These are phyloP conservation scores for Menidia beryllina DNA, from an alignment of 2,113 vertebrate species.

Conservation along the genomic window DNA sequence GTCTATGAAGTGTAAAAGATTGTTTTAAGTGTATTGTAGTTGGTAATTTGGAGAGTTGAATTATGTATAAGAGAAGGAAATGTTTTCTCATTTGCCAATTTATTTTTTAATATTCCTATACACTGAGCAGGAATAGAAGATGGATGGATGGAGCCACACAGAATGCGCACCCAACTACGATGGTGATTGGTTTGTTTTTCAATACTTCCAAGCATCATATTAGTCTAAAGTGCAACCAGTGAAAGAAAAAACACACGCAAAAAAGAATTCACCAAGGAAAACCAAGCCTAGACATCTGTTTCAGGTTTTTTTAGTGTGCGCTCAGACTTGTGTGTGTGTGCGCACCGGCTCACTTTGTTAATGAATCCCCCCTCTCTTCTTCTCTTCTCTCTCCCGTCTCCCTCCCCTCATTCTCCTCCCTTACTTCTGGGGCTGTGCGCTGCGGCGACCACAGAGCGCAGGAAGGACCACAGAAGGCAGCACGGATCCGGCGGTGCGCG, in stretches of 20 bases:
- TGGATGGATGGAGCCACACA: too few species aligned
- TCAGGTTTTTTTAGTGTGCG: not conserved
- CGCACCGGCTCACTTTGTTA: slow-evolving; percentile 24
- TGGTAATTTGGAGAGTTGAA: not conserved
- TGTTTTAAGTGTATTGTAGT: not conserved
- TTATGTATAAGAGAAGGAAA: not conserved
- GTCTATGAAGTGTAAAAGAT: not conserved
- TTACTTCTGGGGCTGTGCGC: slow-evolving; percentile 64
- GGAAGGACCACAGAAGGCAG: slow-evolving; percentile 61
- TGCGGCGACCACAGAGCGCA: slow-evolving; percentile 65
- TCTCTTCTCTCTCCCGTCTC: slow-evolving; percentile 1
- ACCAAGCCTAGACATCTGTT: slow-evolving; percentile 33
- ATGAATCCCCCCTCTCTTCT: slow-evolving; percentile 20
- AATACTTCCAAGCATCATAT: too few species aligned
- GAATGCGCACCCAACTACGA: too few species aligned
- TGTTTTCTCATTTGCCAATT: too few species aligned
- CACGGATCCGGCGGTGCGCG: slow-evolving; percentile 48
- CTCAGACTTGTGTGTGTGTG: not conserved
- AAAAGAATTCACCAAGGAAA: not conserved
- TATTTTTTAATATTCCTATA: too few species aligned
- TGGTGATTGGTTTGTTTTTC: too few species aligned
- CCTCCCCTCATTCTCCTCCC: slow-evolving; percentile 19
- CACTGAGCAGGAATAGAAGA: too few species aligned
- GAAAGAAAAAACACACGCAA: not conserved
- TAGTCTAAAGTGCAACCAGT: slow-evolving; percentile 1